phyloP scores from a whole-genome alignment of 2,888 invertebrate species.

The Eueremaeus valkanovi region DNA sequence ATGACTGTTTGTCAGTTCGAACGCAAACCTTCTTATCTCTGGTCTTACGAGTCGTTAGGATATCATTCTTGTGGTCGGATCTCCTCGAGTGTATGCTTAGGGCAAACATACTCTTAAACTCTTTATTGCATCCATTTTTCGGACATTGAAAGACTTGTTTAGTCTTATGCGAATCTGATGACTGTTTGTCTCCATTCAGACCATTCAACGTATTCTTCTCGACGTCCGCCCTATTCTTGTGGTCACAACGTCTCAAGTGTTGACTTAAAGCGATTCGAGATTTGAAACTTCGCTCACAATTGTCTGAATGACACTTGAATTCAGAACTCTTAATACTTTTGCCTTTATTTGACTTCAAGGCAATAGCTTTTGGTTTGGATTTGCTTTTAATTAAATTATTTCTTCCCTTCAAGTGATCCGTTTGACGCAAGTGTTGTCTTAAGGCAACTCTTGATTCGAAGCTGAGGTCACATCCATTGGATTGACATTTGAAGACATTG shows the following conservation, averaged over 20 bases:
- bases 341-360: too few species aligned
- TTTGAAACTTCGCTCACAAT: too few species aligned
- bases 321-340: too few species aligned
- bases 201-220: too few species aligned
- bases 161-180: not conserved
- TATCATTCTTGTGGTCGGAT: not conserved
- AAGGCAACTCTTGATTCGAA: not conserved
- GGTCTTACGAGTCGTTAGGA: too few species aligned
- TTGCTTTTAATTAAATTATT: too few species aligned
- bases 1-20: not conserved
- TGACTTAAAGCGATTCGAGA: not conserved
- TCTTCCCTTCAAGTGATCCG: too few species aligned
- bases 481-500: not conserved
- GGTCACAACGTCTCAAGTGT: not conserved
- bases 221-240: too few species aligned
- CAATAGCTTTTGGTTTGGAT: too few species aligned
- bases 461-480: not conserved
- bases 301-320: too few species aligned
- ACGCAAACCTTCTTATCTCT: too few species aligned
- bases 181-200: not conserved
- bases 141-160: not conserved
- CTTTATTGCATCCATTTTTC: not conserved
- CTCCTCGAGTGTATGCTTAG: not conserved
- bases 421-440: not conserved
- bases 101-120: not conserved